phyloP scores from a whole-genome alignment of 2,888 invertebrate species.

The Cephus nigrinus region DNA sequence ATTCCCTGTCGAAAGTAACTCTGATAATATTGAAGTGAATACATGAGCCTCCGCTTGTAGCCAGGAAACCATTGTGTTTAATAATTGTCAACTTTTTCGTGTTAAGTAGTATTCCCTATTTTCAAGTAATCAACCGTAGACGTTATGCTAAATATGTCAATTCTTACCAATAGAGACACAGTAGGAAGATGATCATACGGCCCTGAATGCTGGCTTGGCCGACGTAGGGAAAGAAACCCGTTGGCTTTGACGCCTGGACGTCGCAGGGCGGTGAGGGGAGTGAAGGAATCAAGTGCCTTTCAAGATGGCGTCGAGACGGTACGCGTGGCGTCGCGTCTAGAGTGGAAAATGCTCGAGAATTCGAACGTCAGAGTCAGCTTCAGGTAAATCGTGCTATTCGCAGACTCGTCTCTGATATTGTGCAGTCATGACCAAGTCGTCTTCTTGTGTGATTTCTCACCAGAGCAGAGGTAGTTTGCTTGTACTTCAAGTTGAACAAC shows the following conservation, averaged over 20 bases:
- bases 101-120: too few species aligned
- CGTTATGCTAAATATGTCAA: background rate
- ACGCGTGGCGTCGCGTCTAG: slow-evolving; percentile 33
- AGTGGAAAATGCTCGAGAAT: slow-evolving; percentile 30
- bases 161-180: background rate
- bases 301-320: slow-evolving; percentile 34
- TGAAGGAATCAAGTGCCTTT: slow-evolving; percentile 28
- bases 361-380: slow-evolving; percentile 16
- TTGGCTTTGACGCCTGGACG: background rate
- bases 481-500: slow-evolving; percentile 8
- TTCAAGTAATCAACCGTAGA: too few species aligned
- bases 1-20: background rate
- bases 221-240: background rate
- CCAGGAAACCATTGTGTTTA: background rate
- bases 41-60: background rate
- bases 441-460: background rate
- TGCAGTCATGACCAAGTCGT: background rate
- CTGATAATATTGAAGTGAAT: background rate
- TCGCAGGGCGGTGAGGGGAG: background rate
- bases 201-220: background rate
- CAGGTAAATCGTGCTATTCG: background rate
- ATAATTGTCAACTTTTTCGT: background rate
- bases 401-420: background rate
- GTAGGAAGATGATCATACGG: background rate
- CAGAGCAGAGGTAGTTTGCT: background rate